Conservation (phyloP, 1,140 invertebrate genomes). For the Calycopis cecrops region DNA sequence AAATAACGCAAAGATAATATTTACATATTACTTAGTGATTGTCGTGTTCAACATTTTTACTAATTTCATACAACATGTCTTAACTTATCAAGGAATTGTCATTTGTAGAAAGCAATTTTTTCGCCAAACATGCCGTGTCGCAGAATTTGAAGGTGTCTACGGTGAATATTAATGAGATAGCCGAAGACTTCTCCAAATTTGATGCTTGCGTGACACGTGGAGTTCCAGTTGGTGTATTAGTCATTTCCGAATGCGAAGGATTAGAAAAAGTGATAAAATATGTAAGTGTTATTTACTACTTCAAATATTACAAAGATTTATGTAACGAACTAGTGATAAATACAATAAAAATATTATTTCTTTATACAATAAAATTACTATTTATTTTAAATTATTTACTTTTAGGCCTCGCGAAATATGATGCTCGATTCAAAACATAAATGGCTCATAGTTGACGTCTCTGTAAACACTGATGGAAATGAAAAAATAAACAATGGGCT, state of each 20-base stretch:
- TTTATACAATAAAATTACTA: no score
- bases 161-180: background rate
- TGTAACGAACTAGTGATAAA: no score
- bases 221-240: background rate
- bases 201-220: background rate
- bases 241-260: background rate
- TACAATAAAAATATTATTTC: no score
- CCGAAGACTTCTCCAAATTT: slow-evolving; percentile 2
- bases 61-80: no score
- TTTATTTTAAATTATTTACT: background rate
- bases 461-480: background rate
- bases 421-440: slow-evolving; percentile 10
- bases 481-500: background rate
- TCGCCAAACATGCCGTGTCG: background rate
- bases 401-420: slow-evolving; percentile 2
- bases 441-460: background rate
- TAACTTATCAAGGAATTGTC: no score
- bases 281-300: background rate
- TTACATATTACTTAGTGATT: no score
- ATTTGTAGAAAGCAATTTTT: background rate
- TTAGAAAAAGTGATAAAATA: slow-evolving; percentile 9
- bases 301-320: background rate
- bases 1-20: no score
- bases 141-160: background rate
- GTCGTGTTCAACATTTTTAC: no score